Evolutionary conservation across 2,888 invertebrate species (phyloP).

Genomic region (Agelastica alni): DNA sequence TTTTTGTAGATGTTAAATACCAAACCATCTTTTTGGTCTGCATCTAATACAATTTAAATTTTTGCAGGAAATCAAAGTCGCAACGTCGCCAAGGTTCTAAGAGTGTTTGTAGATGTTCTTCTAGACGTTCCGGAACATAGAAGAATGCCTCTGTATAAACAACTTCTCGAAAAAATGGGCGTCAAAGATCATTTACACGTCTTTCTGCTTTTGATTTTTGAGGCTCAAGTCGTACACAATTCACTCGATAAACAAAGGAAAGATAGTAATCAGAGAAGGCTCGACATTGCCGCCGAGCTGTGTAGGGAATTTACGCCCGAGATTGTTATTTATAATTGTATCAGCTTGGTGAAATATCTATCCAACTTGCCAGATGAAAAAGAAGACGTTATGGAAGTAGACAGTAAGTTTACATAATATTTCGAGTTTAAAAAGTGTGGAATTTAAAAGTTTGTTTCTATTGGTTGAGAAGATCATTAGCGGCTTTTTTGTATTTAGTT

Average conservation of each 20-base stretch:
- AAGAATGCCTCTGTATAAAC: slow-evolving; percentile 76
- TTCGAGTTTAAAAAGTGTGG: no score
- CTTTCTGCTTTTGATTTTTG: slow-evolving; percentile 72
- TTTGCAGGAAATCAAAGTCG: slow-evolving; percentile 33
- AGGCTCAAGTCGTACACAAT: slow-evolving; percentile 68
- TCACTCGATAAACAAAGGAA: slow-evolving; percentile 48
- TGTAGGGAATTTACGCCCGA: slow-evolving; percentile 69
- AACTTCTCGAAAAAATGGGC: slow-evolving; percentile 75
- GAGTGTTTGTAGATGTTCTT: slow-evolving; percentile 90
- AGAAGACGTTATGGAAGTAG: slow-evolving; percentile 57
- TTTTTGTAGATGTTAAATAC: no score
- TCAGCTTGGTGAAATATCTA: slow-evolving; percentile 69
- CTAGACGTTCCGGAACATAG: slow-evolving; percentile 94
- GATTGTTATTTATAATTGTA: slow-evolving; percentile 66
- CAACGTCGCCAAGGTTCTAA: slow-evolving; percentile 66
- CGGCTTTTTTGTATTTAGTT: no score
- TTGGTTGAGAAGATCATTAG: no score
- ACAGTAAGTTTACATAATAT: slow-evolving; percentile 25
- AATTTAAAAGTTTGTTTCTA: no score
- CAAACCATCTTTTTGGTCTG: no score
- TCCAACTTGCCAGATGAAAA: slow-evolving; percentile 69
- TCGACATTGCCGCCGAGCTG: slow-evolving; percentile 72
- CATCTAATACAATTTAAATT: no score
- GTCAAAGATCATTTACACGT: slow-evolving; percentile 69
- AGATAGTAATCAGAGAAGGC: slow-evolving; percentile 55